Evolutionary conservation across 2,797 vertebrate genomes (phyloP), one percentile per base, ranked within the genome.

Genomic region (Schizothorax lantsangensis): DNA sequence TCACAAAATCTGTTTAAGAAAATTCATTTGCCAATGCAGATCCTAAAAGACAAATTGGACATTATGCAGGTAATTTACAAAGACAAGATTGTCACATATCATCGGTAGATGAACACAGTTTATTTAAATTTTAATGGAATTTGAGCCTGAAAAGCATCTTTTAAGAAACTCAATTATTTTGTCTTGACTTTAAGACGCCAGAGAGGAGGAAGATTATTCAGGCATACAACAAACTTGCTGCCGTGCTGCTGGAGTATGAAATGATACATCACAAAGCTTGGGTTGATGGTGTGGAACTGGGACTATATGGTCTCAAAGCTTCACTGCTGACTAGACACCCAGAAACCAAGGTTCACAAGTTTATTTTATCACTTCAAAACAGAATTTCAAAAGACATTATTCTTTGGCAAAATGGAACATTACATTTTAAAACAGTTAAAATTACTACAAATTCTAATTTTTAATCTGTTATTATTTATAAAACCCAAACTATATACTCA

Each of bases 1-100:
- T 93, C 95, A 86, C 95, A 94, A 23, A 95, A 96, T 87, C 94
- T 97, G 10, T 96, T 95, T 92, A 94, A 95, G 89, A 97, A 95
- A 93, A 94, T 97, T 40, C 94, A 97, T 81, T 89, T 89, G 84
- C 96, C 97, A 43, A 96, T 97, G 96, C 90, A 92, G 89, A 89
- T 95, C 84, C 91, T 97, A 83, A 96, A 95, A 92, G 93, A 94
- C 88, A 96, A 96, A 90, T 89, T 94, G 0, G 87, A 94, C 9
- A 84, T 95, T 88, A 64, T 96, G 19, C 94, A 96, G 96, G 97
- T 97, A 88, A 33, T 86, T 54, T 59, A 11, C 33, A 49, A 45
- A 57, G n/a, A 45, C 26, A 84, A 26, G 2, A 64, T 19, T 19
- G 38, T 47, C 62, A 26, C 4, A 21, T 52, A 6, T 68, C 21